phyloP scores from a whole-genome alignment of 2,888 invertebrate genomes.

The Mimumesa dahlbomi region DNA sequence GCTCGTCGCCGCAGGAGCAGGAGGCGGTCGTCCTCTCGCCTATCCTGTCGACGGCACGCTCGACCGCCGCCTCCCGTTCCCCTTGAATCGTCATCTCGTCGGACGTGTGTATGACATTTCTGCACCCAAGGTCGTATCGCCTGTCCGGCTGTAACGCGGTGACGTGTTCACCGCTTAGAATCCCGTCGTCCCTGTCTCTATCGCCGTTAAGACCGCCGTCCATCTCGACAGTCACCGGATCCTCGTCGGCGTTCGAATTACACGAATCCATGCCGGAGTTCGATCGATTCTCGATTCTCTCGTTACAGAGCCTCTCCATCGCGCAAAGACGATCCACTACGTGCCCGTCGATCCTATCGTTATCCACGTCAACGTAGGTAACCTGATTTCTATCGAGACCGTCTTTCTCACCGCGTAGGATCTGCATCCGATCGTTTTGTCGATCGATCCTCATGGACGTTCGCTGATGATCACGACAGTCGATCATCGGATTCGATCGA shows the following conservation, averaged over 20 bases:
- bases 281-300: conserved; percentile 75
- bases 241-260: conserved; percentile 73
- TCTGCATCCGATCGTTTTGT: conserved; percentile 57
- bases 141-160: conserved; percentile 58
- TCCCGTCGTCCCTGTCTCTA: conserved; percentile 54
- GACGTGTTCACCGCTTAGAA: conserved; percentile 51
- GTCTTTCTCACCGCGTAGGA: conserved; percentile 60
- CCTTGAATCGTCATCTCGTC: conserved; percentile 69
- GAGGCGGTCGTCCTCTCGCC: conserved; percentile 73
- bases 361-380: conserved; percentile 54
- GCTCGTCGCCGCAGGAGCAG: conserved; percentile 78
- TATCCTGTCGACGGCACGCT: conserved; percentile 74
- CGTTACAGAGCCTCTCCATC: conserved; percentile 73
- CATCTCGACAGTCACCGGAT: conserved; percentile 67
- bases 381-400: conserved; percentile 50
- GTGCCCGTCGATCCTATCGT: conserved; percentile 60
- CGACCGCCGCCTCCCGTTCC: conserved; percentile 70
- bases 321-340: conserved; percentile 71
- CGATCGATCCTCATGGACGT: conserved; percentile 47
- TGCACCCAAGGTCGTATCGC: conserved; percentile 69
- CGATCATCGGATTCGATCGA: conserved; percentile 44
- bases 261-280: conserved; percentile 72
- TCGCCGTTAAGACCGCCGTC: conserved; percentile 59
- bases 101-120: conserved; percentile 67
- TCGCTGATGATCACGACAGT: conserved; percentile 57